These are phyloP conservation scores for Hippolais icterina DNA, from an alignment of 2,113 vertebrate species.

Conservation along the genomic window DNA sequence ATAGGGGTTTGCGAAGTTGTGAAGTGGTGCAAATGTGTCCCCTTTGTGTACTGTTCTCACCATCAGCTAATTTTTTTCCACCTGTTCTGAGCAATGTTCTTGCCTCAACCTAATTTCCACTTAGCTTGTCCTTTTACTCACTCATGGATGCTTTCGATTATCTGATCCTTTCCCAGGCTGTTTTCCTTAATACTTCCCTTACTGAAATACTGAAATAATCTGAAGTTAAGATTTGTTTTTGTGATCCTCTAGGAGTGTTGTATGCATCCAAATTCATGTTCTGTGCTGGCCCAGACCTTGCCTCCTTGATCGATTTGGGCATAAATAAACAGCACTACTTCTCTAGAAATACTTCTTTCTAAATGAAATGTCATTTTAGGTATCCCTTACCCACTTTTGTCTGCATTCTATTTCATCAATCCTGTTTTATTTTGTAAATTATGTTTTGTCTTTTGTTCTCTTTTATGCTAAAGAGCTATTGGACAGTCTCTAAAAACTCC, in stretches of 20 bases:
- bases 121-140: background rate
- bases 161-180: background rate
- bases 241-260: background rate
- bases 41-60: background rate
- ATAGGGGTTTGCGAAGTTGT: fast-evolving
- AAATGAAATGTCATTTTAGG: background rate
- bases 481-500: background rate
- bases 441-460: background rate
- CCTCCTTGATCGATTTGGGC: background rate
- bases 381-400: background rate
- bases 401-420: background rate
- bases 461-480: background rate
- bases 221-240: background rate
- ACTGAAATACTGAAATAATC: background rate
- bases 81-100: background rate
- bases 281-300: background rate
- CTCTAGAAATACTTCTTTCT: background rate
- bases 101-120: background rate
- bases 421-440: background rate
- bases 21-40: background rate
- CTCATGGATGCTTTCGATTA: background rate
- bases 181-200: background rate
- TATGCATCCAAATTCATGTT: background rate
- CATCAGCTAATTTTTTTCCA: background rate
- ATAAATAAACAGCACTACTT: background rate